A percentile compares a stretch with the other conserved stretches of the same genome.
Conservation (phyloP, 2,888 invertebrate genomes). For the Geotrupes spiniger region DNA sequence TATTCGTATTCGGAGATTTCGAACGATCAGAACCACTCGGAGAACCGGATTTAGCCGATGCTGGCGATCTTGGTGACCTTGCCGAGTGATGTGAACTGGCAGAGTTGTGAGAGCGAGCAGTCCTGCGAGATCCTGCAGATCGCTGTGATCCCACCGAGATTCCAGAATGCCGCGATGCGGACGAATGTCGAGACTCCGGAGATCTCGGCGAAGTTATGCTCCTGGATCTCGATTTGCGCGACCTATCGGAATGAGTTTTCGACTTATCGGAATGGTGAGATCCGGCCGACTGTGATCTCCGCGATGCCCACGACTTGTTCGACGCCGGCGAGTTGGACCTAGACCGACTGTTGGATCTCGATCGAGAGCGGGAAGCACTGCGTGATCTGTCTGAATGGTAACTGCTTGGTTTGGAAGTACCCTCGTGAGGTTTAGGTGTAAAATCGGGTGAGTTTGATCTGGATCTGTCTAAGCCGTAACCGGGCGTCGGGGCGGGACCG, state of each 20-base stretch:
- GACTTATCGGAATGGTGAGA: constrained; percentile 21
- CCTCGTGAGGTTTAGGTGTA: constrained; percentile 5
- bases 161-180: constrained; percentile 27
- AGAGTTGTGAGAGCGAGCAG: constrained; percentile 30
- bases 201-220: constrained; percentile 28
- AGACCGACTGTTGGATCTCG: constrained; percentile 20
- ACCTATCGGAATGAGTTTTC: constrained; percentile 23
- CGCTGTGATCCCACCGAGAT: constrained; percentile 17
- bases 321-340: constrained; percentile 25
- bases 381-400: constrained; percentile 14
- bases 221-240: constrained; percentile 29
- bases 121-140: constrained; percentile 17
- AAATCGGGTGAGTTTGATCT: constrained; percentile 26
- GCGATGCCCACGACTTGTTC: constrained; percentile 23
- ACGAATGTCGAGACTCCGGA: constrained; percentile 20
- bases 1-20: constrained; percentile 23
- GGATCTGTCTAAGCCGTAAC: constrained; percentile 43
- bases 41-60: neutral
- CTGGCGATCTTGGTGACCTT: constrained; percentile 23
- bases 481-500: constrained; percentile 49
- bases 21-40: constrained; percentile 29
- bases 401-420: neutral
- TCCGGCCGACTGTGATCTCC: constrained; percentile 20
- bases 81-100: constrained; percentile 25
- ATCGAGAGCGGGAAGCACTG: constrained; percentile 16